Evolutionary conservation across 2,113 vertebrate species (phyloP).

Genomic region (Aptenodytes patagonicus): DNA sequence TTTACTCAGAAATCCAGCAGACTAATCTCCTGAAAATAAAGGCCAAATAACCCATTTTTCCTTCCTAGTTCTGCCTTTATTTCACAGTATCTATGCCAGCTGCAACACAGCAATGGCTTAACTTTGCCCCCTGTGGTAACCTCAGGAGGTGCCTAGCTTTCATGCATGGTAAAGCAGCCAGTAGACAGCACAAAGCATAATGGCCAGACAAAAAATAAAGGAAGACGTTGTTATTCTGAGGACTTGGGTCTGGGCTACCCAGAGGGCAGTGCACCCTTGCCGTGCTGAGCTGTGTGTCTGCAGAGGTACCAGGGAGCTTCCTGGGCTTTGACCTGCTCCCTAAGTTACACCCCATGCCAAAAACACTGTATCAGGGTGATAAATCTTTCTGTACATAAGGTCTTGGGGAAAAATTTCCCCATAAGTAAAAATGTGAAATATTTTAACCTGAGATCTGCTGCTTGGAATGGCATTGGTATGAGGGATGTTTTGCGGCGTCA

Average conservation of each 20-base stretch:
- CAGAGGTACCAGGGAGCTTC: background rate
- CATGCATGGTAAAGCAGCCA: background rate
- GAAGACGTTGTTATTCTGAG: background rate
- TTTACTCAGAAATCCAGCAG: background rate
- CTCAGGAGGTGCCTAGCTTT: background rate
- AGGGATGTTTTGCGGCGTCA: background rate
- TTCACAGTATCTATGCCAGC: background rate
- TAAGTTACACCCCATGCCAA: background rate
- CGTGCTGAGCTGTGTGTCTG: background rate
- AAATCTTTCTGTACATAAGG: background rate
- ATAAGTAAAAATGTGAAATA: background rate
- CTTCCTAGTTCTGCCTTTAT: background rate
- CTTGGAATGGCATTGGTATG: background rate
- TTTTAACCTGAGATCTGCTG: background rate
- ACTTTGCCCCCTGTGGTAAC: background rate
- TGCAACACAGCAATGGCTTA: background rate
- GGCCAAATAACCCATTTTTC: background rate
- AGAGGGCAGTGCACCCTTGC: background rate
- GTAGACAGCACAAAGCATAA: background rate
- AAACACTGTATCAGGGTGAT: background rate
- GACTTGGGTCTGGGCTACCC: background rate
- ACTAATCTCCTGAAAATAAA: background rate
- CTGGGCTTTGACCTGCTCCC: background rate
- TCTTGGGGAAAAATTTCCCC: background rate
- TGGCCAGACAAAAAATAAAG: background rate